Evolutionary conservation across 2,797 vertebrate species (phyloP).

Genomic region (Hoplostethus mediterraneus): DNA sequence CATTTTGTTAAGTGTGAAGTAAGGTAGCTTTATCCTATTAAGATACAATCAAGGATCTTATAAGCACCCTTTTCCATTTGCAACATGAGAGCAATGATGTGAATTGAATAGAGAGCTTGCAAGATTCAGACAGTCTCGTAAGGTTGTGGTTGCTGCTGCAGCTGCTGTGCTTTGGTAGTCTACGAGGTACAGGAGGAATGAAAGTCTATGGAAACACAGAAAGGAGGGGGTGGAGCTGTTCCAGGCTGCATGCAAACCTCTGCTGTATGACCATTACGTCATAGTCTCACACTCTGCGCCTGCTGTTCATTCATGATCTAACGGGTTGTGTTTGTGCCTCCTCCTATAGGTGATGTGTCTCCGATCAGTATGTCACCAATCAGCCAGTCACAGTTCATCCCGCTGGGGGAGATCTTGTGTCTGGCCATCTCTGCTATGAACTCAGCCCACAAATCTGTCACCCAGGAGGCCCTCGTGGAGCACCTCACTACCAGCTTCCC

Average conservation of each 20-base stretch:
- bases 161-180: constrained; percentile 64
- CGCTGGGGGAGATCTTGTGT: constrained; percentile 99
- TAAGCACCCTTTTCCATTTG: background rate
- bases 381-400: constrained; percentile 99
- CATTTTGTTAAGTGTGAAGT: constrained; percentile 18
- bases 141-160: constrained; percentile 54
- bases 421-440: constrained; percentile 99
- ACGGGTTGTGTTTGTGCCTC: constrained; percentile 63
- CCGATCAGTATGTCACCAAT: constrained; percentile 99
- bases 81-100: constrained; percentile 6
- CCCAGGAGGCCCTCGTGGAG: constrained; percentile 98
- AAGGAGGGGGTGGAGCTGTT: constrained; percentile 75
- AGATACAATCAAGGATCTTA: background rate
- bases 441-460: constrained; percentile 97
- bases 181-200: constrained; percentile 59
- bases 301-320: constrained; percentile 81
- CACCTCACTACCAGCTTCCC: constrained; percentile 99
- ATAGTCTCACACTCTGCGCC: constrained; percentile 80
- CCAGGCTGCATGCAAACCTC: constrained; percentile 72
- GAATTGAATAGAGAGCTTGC: constrained; percentile 21
- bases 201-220: constrained; percentile 64
- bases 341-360: constrained; percentile 95
- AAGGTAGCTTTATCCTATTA: constrained; percentile 8
- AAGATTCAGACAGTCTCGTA: constrained; percentile 51
- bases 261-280: constrained; percentile 83